Evolutionary conservation across 2,888 invertebrate genomes (phyloP).

Genomic region (Caenorhabditis sulstoni): DNA sequence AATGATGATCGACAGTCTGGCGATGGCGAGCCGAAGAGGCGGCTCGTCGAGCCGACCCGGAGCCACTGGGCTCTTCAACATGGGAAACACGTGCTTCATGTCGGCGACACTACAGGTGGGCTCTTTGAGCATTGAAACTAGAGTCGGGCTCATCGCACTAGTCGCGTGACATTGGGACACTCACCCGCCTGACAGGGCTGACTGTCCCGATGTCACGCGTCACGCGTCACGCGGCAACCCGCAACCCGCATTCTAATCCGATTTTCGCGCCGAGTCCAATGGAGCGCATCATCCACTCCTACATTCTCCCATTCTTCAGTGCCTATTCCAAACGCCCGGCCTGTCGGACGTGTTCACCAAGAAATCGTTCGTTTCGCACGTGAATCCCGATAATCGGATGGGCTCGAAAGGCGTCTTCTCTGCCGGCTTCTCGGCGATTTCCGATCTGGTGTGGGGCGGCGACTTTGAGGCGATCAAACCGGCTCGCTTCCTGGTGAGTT

Average conservation of each 20-base stretch:
- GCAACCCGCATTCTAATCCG: too few species aligned
- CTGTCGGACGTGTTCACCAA: slow-evolving; percentile 69
- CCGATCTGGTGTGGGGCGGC: slow-evolving; percentile 75
- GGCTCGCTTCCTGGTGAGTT: slow-evolving; percentile 66
- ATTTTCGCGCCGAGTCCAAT: too few species aligned
- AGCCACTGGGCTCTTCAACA: slow-evolving; percentile 81
- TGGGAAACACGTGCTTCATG: slow-evolving; percentile 83
- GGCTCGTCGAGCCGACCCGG: slow-evolving; percentile 25
- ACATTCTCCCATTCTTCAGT: too few species aligned
- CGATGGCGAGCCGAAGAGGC: neutral
- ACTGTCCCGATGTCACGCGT: too few species aligned
- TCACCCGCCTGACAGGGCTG: too few species aligned
- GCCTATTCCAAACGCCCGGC: slow-evolving; percentile 75
- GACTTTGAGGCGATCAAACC: slow-evolving; percentile 70
- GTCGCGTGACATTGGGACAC: too few species aligned
- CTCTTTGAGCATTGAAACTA: neutral
- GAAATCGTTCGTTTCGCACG: slow-evolving; percentile 58
- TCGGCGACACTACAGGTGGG: slow-evolving; percentile 63
- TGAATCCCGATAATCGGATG: slow-evolving; percentile 68
- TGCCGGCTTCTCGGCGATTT: slow-evolving; percentile 73
- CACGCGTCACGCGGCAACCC: too few species aligned
- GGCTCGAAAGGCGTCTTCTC: slow-evolving; percentile 76
- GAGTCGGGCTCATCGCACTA: too few species aligned
- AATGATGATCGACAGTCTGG: slow-evolving; percentile 28
- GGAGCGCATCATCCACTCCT: too few species aligned